Evolutionary conservation across 2,113 vertebrate genomes (phyloP).

Genomic region (Protomyctophum bolini): DNA sequence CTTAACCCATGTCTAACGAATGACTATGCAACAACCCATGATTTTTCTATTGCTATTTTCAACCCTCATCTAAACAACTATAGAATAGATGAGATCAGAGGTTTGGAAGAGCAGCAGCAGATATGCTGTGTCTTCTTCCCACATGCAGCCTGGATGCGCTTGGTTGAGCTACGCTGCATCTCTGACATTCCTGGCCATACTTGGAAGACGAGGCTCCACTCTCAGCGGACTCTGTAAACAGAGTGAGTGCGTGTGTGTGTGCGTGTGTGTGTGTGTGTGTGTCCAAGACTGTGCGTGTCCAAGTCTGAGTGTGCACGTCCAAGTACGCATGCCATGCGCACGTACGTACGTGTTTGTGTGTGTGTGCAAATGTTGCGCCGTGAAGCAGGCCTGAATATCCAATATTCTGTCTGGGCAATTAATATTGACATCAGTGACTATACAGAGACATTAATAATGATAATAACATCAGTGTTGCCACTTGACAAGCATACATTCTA

Average conservation of each 20-base stretch:
- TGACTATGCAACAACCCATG: too few relatives aligned
- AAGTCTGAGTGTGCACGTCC: too few relatives aligned
- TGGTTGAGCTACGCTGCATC: slow-evolving; percentile 36
- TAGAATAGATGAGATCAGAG: slow-evolving; percentile 12
- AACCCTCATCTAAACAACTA: background rate
- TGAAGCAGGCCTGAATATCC: background rate
- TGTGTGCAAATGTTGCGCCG: slow-evolving; percentile 2
- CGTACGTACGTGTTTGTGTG: too few relatives aligned
- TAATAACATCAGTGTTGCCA: too few relatives aligned
- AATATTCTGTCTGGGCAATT: background rate
- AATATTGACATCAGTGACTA: background rate
- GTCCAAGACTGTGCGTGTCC: too few relatives aligned
- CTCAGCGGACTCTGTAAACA: slow-evolving; percentile 65
- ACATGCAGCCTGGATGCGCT: slow-evolving; percentile 17
- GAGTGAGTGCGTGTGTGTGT: background rate
- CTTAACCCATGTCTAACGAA: too few relatives aligned
- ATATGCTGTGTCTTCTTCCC: slow-evolving; percentile 16
- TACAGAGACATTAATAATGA: too few relatives aligned
- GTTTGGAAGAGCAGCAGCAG: slow-evolving; percentile 18
- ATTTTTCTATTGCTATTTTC: too few relatives aligned
- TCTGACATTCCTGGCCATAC: slow-evolving; percentile 75
- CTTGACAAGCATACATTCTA: too few relatives aligned
- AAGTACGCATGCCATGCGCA: too few relatives aligned
- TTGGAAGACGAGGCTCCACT: slow-evolving; percentile 63
- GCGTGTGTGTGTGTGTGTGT: slow-evolving; percentile 5